Evolutionary conservation across 2,113 vertebrate genomes (phyloP), one percentile per base, ranked within the genome.

Genomic region (Amblyopsis rosae): DNA sequence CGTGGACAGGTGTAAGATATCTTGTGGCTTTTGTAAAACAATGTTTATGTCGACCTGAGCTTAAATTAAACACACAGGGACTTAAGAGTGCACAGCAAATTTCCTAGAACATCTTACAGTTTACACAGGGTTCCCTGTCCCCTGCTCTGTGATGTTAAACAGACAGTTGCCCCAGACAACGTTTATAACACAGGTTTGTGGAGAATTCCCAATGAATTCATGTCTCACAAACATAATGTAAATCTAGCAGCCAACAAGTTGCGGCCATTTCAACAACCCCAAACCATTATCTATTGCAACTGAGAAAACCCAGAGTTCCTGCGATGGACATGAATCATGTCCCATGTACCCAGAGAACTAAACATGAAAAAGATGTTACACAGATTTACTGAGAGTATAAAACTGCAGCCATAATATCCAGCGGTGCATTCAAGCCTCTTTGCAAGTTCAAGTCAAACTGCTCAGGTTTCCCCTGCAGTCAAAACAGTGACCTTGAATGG

Each of bases 301-400:
- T 84, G 83, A 89, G n/a, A 65, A 72, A 55, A 81, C 72, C 86
- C 86, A 90, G 85, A 89, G 62, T 69, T 63, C 65, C 71, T 1
- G 55, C 32, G 64, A 33, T 56, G 78, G 77, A 69, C 66, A 32
- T 9, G 50, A 77, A 73, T 77, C 70, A 41, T 54, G 69, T 71
- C 64, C 59, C 71, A 62, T 59, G 72, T 81, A 70, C 63, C 81
- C 65, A 11, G 73, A 65, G 71, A 82, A 59, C 76, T 85, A 86
- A 86, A 89, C 79, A 82, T 17, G 62, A 69, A 69, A 54, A 67
- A 68, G 65, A 86, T 57, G 79, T 83, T 80, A 76, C 83, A 67
- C 79, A 83, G 82, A 80, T 58, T 49, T 64, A 60, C 74, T 54
- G 51, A 70, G 57, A 63, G 48, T 60, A 67, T 59, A 68, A 70